Evolutionary conservation across 2,888 invertebrate species (phyloP), one percentile per base, ranked within the genome.

Genomic region (Cremastinae sp.): DNA sequence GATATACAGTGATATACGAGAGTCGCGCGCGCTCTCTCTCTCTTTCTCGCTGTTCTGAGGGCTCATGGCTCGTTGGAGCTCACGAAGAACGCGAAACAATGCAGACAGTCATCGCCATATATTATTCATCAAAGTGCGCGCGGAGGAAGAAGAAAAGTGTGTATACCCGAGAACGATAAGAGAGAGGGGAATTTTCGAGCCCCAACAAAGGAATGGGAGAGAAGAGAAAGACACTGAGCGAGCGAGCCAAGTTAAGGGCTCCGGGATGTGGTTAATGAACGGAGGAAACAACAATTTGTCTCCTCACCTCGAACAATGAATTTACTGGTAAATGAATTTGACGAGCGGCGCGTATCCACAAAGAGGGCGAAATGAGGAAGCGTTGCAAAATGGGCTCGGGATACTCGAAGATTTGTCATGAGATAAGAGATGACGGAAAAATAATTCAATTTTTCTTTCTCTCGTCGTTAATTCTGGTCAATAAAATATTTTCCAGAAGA

Each of bases 71-170:
- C 79, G 80, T 80, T 76, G 78, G 81, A 76, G 79, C 74, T 55
- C 77, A 75, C 64, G 68, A 74, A 58, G 82, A 81, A 86, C 86
- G 86, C 86, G 83, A 85, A 87, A 87, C 87, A 87, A 87, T 86
- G 87, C 86, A 87, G 86, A 85, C 86, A 83, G 79, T 82, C 85
- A 83, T 86, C 83, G 86, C 83, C 81, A 86, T 86, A 87, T 86
- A 87, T 86, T 87, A 87, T 86, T 86, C 86, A 86, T 86, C 84
- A 85, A 81, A 85, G 74, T 58, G 41, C 56, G 35, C 45, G 22
- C 35, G 39, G 20, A 55, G 55, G 59, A 58, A 18, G 61, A 47
- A 56, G 76, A 35, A 14, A 61, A 12, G 37, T 37, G 58, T 53
- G 28, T 16, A 14, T 10, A 9, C 28, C 22, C 9, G 43, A 14